A percentile compares a stretch with the other conserved stretches of the same genome.
Evolutionary conservation across 1,140 invertebrate genomes (phyloP).

Genomic region (Macrocentrus cingulum): DNA sequence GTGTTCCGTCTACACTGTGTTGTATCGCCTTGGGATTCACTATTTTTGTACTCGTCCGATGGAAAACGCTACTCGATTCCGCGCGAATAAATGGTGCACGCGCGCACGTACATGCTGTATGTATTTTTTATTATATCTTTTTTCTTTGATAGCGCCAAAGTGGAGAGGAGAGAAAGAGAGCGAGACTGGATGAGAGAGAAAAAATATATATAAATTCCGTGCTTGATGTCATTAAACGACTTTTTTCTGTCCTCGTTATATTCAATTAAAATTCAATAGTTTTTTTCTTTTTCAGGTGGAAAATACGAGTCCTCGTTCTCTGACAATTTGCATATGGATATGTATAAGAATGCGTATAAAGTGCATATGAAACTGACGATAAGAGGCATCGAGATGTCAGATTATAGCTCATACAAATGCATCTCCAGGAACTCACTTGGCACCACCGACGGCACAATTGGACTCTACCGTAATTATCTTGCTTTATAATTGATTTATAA

Average conservation of each 20-base stretch:
- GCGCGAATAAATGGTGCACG: conserved; percentile 1
- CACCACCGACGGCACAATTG: conserved; percentile 83
- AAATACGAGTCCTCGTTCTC: conserved; percentile 73
- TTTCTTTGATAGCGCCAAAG: neutral
- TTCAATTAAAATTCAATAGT: conserved; percentile 5
- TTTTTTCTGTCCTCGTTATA: neutral
- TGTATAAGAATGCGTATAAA: conserved; percentile 74
- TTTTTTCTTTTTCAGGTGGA: conserved; percentile 61
- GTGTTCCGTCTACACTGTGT: neutral
- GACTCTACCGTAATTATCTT: conserved; percentile 74
- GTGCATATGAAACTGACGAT: conserved; percentile 78
- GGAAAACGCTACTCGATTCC: neutral
- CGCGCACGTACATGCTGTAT: neutral
- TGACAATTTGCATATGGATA: conserved; percentile 59
- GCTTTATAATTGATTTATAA: neutral
- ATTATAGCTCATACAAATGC: conserved; percentile 82
- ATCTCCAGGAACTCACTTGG: conserved; percentile 88
- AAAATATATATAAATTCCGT: neutral
- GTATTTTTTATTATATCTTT: conserved; percentile 10
- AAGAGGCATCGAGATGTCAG: conserved; percentile 64
- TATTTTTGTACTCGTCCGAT: neutral
- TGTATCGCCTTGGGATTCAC: neutral
- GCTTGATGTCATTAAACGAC: neutral
- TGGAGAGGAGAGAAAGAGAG: too few species aligned
- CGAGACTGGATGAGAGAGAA: too few species aligned